Conservation (phyloP, 2,888 invertebrate species). For the Ellobium chinense region DNA sequence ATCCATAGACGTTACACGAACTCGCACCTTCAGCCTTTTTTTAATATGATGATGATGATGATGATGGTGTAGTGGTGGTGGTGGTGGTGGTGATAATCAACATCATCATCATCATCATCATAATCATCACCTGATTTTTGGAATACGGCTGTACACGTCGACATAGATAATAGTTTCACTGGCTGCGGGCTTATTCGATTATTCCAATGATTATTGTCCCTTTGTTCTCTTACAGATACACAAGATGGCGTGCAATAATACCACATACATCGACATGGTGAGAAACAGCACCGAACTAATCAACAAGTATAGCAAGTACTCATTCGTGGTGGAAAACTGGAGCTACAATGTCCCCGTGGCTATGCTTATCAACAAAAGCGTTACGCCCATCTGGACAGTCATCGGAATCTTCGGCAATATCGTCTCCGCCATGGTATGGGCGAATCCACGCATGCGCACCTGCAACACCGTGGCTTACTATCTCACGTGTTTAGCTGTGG, state of each 20-base stretch:
- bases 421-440: slow-evolving; percentile 74
- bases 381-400: slow-evolving; percentile 74
- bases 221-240: no score
- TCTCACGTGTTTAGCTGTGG: slow-evolving; percentile 71
- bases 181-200: background rate
- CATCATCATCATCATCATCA: no score
- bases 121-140: background rate
- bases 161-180: background rate
- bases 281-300: slow-evolving; percentile 19
- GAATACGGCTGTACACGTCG: background rate
- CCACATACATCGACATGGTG: slow-evolving; percentile 24
- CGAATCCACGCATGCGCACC: slow-evolving; percentile 68
- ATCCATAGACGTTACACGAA: no score
- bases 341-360: slow-evolving; percentile 59
- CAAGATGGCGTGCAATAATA: slow-evolving; percentile 42
- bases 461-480: slow-evolving; percentile 76
- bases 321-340: slow-evolving; percentile 48
- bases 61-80: no score
- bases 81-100: no score
- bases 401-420: slow-evolving; percentile 75
- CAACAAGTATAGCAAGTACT: slow-evolving; percentile 2
- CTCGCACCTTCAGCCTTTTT: no score
- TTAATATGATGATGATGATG: no score
- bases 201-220: background rate
- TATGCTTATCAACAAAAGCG: slow-evolving; percentile 66